Evolutionary conservation across 1,140 invertebrate genomes (phyloP).

Genomic region (Metopolophium dirhodum): DNA sequence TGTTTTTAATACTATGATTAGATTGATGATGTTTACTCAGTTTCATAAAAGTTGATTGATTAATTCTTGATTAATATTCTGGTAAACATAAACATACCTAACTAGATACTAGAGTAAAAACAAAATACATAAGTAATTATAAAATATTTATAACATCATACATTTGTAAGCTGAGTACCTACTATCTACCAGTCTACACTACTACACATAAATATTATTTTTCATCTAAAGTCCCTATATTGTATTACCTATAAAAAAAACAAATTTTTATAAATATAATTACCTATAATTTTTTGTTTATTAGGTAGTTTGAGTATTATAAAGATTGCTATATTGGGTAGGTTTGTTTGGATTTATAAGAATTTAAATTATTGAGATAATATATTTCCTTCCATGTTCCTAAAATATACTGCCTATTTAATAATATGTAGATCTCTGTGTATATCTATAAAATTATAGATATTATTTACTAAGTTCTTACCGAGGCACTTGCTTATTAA

Average conservation of each 20-base stretch:
- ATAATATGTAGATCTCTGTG: background rate
- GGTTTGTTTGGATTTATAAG: background rate
- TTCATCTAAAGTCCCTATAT: background rate
- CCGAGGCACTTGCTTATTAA: background rate
- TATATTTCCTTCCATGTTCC: background rate
- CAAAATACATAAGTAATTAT: background rate
- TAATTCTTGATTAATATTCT: background rate
- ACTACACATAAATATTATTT: background rate
- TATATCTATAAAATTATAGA: background rate
- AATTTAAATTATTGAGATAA: background rate
- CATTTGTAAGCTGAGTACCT: background rate
- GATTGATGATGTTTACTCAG: background rate
- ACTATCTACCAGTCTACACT: background rate
- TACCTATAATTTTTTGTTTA: background rate
- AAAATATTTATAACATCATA: background rate
- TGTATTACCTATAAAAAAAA: background rate
- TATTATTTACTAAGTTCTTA: background rate
- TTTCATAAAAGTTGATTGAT: background rate
- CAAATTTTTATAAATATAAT: background rate
- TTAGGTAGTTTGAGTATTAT: background rate
- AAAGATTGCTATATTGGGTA: background rate
- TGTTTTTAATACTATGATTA: background rate
- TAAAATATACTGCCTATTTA: background rate
- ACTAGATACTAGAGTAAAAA: background rate
- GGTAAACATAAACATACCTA: background rate